Base-by-base conservation (phyloP, 2,888 invertebrate genomes). In the Gerosis bhagava region DNA sequence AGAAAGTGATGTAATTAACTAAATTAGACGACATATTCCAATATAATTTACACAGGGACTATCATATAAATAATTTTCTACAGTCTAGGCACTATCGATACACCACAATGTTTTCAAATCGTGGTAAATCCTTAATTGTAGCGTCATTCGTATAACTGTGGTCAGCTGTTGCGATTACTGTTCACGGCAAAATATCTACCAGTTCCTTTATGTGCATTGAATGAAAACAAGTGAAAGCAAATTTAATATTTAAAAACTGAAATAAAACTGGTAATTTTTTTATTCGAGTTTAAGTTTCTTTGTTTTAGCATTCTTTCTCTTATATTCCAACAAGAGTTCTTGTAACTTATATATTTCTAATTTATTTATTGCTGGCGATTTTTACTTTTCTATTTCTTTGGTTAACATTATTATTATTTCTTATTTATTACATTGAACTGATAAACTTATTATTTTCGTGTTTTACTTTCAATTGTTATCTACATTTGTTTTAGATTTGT, bases 1-100 rank as follows among this genome's bases (percentile, higher is more conserved):
- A 74, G 89, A 67, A 91, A 91, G 82, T 84, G 81, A 86, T 84
- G 73, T 60, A 70, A 53, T 42, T 35, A 19, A 37, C 6, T 6
- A 21, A 34, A 15, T 12, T 17, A 19, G 54, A 44, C 28, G 11
- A 42, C 53, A 34, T 40, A 39, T 39, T 43, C 35, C 47, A 43
- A 51, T 48, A 49, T 42, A 46, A 51, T 49, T 42, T 42, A 59
- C 57, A 59, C 56, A 57, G 57, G 57, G 60, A 62, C 53, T 52
- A 39, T 15, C 57, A 58, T 54, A 19, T 19, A 19, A 19, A 19
- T 49, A 28, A 48, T 35, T 19, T 54, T 53, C 51, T 56, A 53
- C 53, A 54, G 44, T 49, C 41, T 50, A 44, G 44, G 43, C 17
- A 44, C 19, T 32, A 39, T 32, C 15, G 39, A 32, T 39, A 22